Base-by-base conservation (phyloP, 2,888 invertebrate genomes). In the Bugula neritina region DNA sequence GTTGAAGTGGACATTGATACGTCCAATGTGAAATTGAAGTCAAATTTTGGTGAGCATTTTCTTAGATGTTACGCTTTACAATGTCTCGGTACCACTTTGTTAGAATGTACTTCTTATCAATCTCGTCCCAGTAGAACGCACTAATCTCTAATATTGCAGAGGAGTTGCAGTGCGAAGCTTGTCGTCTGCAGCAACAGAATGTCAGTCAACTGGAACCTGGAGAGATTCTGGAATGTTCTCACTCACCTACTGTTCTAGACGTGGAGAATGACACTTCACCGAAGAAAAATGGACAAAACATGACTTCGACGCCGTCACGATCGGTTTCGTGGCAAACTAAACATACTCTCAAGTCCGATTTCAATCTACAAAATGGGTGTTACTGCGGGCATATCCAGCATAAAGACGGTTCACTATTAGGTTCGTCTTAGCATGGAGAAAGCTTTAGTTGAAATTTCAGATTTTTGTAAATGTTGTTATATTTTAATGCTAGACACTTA, bases 301-400 rank as follows among this genome's bases (percentile, higher is more conserved):
- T 63, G 25, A 63, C 63, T 25, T 63, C 63, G 3, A 63, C 63
- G 10, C 63, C 63, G 10, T 25, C 63, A 10, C 63, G 63, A 2
- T 21, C 34, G 34, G 10, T 10, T 2, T 27, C 21, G 3, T 27
- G 13, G 27, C 21, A 63, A 31, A n/a, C 5, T 31, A 57, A 57
- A 25, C n/a, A 57, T n/a, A 5, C n/a, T 23, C 1, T 5, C 5
- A 31, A 34, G 5, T 13, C 3, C 34, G 27, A 13, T 34, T 63
- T 31, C 63, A 10, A 63, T 21, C 17, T 72, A 34, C 35, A 72
- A 29, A 55, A 72, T 23, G 72, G 72, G 1, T 43, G 29, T 17
- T 72, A 72, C 43, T 35, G 27, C 34, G 72, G 58, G 0, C 55
- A 54, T 29, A 63, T 43, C 1, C 35, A 58, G 35, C 72, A 72